Evolutionary conservation across 2,888 invertebrate genomes (phyloP), one percentile per base, ranked within the genome.

Genomic region (Smittia aterrima): DNA sequence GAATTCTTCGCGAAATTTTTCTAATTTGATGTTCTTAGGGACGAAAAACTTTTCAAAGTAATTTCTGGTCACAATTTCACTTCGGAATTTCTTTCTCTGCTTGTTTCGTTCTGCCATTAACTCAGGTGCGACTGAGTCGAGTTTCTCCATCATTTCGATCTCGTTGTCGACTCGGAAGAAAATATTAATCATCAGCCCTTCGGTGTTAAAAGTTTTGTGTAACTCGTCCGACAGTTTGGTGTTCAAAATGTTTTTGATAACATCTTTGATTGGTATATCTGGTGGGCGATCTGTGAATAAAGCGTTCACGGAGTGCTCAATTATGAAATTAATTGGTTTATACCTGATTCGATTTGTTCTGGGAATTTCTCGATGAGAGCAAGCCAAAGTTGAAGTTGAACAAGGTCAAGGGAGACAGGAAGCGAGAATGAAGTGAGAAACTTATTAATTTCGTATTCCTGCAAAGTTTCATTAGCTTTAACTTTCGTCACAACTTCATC

Each of bases 181-280:
- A 70, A 85, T 79, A 76, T 79, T 82, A 62, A 85, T 83, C 79
- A 82, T 79, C 9, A 83, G 77, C 20, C 88, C 87, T 77, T 86
- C 82, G 16, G 81, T 80, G 78, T 89, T 87, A 76, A 88, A 85
- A 13, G 80, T 80, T 79, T 87, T 88, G 13, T 82, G 81, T 0
- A 90, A 82, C 66, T 81, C 79, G 13, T 82, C 75, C 16, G 88
- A 87, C 22, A 94, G 81, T 73, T 83, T 82, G 0, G 86, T 84
- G 71, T 89, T 89, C 72, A 89, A 85, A 11, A 88, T 85, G 85
- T 90, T 88, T 81, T 93, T 93, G 87, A 92, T 93, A 0, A 90
- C 89, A 80, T 93, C 92, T 79, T 95, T 95, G 0, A 92, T 80
- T 0, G 89, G 84, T 18, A 87, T 86, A 78, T 87, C 81, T 0